Evolutionary conservation across 2,113 vertebrate genomes (phyloP), one percentile per base, ranked within the genome.

Genomic region (Mesoclemmys tuberculata): DNA sequence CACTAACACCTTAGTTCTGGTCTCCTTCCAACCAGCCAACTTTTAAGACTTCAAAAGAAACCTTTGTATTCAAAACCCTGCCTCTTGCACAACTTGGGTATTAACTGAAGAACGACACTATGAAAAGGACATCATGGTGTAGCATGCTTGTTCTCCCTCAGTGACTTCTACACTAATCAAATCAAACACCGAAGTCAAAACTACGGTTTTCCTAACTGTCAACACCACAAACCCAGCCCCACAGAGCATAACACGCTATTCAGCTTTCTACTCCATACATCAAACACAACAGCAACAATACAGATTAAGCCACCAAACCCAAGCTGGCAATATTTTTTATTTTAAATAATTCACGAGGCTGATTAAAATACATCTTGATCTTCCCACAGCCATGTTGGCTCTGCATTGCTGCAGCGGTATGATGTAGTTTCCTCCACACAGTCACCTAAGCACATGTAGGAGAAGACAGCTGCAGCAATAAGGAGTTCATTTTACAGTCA

Each of bases 151-250:
- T 68, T 95, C 92, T 79, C 56, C 83, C 16, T 6, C 79, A 35
- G 44, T 27, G 16, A 80, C 79, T n/a, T 35, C 49, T 27, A 84
- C 55, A 27, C 64, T 35, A n/a, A n/a, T n/a, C n/a, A n/a, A n/a
- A n/a, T n/a, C n/a, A n/a, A n/a, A n/a, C n/a, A n/a, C 10, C 5
- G 0, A 75, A 95, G 51, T 55, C 95, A 93, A 95, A 96, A 4
- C 54, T 0, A 1, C 95, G 95, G 31, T 48, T 95, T 96, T 93
- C 84, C 92, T 90, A 86, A 90, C 0, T 88, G 92, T 95, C 97
- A 97, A 96, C 96, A 88, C 58, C 93, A 84, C 54, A 90, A 91
- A 93, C 83, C 80, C 87, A 88, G 83, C 86, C 94, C 94, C 86
- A 87, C 92, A 97, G 90, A 78, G 58, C 92, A 90, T 1, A 84